A percentile compares a stretch with the other conserved stretches of the same genome.
phyloP scores from a whole-genome alignment of 2,888 invertebrate species.

The Selenia dentaria region DNA sequence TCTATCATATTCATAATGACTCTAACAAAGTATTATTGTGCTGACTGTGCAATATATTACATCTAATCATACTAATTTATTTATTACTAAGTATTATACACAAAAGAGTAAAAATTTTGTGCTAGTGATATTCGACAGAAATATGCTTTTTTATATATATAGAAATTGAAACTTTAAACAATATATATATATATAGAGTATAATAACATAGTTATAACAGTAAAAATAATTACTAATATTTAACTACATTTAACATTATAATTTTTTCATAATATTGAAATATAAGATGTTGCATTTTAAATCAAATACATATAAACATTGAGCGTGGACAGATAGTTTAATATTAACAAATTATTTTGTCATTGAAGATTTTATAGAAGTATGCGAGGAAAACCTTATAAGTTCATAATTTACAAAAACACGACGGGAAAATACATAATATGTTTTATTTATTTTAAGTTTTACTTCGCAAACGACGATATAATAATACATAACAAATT shows the following conservation, averaged over 20 bases:
- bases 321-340: conserved; percentile 45
- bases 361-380: neutral
- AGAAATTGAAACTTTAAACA: conserved; percentile 17
- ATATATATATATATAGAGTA: conserved; percentile 14
- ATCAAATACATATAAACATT: conserved; percentile 23
- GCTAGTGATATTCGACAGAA: conserved; percentile 47
- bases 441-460: too few relatives aligned
- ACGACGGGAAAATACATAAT: neutral
- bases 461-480: too few relatives aligned
- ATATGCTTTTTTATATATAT: conserved; percentile 6
- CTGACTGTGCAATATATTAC: conserved; percentile 60
- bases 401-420: conserved; percentile 1
- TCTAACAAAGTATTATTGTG: conserved; percentile 59
- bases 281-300: conserved; percentile 9
- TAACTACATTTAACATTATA: conserved; percentile 2
- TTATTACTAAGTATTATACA: conserved; percentile 49
- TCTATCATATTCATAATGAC: conserved; percentile 45
- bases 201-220: conserved; percentile 10
- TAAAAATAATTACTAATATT: conserved; percentile 16
- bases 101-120: conserved; percentile 50
- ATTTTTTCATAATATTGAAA: conserved; percentile 1
- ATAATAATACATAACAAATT: too few relatives aligned
- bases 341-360: conserved; percentile 28
- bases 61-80: conserved; percentile 45
- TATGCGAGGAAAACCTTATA: conserved; percentile 1